Evolutionary conservation across 2,888 invertebrate genomes (phyloP).

Genomic region (Andrena minutula): DNA sequence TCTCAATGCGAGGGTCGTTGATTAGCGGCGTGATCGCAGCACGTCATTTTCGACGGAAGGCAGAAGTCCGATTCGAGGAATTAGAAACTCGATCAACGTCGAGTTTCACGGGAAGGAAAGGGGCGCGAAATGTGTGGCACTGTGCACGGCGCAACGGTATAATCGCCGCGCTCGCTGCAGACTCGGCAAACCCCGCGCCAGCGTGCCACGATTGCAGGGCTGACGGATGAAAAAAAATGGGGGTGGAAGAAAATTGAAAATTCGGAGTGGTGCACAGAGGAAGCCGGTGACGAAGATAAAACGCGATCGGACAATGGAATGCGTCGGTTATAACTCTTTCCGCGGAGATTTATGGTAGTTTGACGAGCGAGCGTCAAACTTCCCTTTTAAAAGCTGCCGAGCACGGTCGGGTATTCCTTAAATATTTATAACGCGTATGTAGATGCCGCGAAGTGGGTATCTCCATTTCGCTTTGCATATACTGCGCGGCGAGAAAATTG

Average conservation of each 20-base stretch:
- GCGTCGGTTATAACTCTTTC: constrained; percentile 46
- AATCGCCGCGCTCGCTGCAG: constrained; percentile 36
- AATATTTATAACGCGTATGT: background rate
- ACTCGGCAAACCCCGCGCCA: constrained; percentile 44
- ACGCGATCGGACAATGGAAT: constrained; percentile 43
- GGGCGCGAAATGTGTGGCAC: no score
- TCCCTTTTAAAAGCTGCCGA: constrained; percentile 5
- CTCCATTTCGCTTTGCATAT: background rate
- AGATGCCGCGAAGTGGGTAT: background rate
- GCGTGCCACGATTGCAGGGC: constrained; percentile 38
- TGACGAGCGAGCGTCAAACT: constrained; percentile 41
- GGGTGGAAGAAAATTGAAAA: constrained; percentile 59
- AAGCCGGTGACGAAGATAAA: constrained; percentile 59
- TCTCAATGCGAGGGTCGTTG: no score
- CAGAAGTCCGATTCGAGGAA: no score
- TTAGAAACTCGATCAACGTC: no score
- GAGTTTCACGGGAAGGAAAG: no score
- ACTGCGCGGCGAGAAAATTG: background rate
- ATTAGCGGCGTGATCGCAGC: no score
- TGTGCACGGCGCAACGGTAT: constrained; percentile 2
- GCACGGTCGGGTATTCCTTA: background rate
- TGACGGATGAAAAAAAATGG: constrained; percentile 35
- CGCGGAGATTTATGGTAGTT: constrained; percentile 52
- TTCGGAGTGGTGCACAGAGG: constrained; percentile 40
- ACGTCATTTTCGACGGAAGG: no score